Conservation (phyloP, 2,113 vertebrate genomes). For the Anolis carolinensis region DNA sequence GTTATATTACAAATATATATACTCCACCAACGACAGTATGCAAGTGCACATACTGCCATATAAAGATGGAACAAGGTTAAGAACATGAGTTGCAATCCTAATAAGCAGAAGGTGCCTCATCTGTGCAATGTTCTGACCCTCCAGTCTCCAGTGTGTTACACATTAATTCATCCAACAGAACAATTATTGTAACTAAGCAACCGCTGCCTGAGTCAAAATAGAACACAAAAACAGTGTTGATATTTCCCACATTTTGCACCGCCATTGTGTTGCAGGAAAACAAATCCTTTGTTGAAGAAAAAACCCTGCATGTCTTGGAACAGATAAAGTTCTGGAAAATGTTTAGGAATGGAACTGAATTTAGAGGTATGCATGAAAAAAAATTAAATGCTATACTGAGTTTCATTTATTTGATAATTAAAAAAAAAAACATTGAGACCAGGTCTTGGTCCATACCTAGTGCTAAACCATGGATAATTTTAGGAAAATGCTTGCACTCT, state of each 20-base stretch:
- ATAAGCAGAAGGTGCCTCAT: neutral
- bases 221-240: neutral
- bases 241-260: neutral
- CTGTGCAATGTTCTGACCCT: neutral
- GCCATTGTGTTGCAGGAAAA: neutral
- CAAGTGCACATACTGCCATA: too few relatives aligned
- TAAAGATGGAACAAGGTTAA: neutral
- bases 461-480: too few relatives aligned
- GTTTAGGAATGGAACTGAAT: too few relatives aligned
- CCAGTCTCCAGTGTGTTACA: rapidly evolving
- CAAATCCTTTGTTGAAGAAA: neutral
- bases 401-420: too few relatives aligned
- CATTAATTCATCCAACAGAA: rapidly evolving
- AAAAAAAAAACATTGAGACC: too few relatives aligned
- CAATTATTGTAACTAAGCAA: neutral
- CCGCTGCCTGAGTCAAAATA: neutral
- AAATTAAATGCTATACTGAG: too few relatives aligned
- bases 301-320: neutral
- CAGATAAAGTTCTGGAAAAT: too few relatives aligned
- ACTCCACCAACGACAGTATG: neutral
- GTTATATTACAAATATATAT: neutral
- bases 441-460: too few relatives aligned
- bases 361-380: too few relatives aligned
- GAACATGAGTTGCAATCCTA: neutral
- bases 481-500: too few relatives aligned